Evolutionary conservation across 2,888 invertebrate genomes (phyloP), one percentile per base, ranked within the genome.

Genomic region (Drosophila sordidula): DNA sequence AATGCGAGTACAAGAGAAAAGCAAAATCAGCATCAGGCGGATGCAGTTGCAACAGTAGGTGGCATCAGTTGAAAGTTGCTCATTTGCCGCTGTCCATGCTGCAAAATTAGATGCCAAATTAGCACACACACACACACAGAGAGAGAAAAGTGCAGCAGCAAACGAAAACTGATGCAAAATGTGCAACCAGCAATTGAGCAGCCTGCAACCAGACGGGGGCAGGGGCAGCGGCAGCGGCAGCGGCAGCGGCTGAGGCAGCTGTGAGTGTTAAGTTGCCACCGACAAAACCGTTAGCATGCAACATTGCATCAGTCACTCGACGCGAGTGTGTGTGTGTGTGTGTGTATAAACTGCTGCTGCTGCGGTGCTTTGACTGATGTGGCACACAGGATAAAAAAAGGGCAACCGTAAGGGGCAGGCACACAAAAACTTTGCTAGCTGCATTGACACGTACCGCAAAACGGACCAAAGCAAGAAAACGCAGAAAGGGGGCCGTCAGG

Each of bases 281-380:
- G 41, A 54, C 41, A 72, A 78, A 74, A 62, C 47, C 57, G 82
- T 70, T 59, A 67, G 65, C 58, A 64, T 58, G 70, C 83, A 52
- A 42, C 72, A 71, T 58, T 69, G 70, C 68, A 70, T 52, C 63
- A 46, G 47, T 68, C 55, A 52, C 44, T 41, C 16, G 6, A 56
- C 36, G 18, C 26, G 41, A 41, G 38, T 32, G 18, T 51, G 26
- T 45, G 34, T 46, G 41, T 45, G 56, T 49, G 25, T 44, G 47
- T 59, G 34, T 39, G 32, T 52, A 34, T 16, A 39, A 78, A 50
- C 71, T 84, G 72, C 66, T 82, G 71, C 58, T 85, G 65, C 76
- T 88, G 82, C 61, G 88, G 81, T 71, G 61, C 78, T 87, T 80
- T 83, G 82, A 83, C 82, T 88, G 82, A 83, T 83, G 82, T 83